These are phyloP conservation scores for Triplophysa rosa DNA, from an alignment of 2,113 vertebrate species.

Conservation along the genomic window DNA sequence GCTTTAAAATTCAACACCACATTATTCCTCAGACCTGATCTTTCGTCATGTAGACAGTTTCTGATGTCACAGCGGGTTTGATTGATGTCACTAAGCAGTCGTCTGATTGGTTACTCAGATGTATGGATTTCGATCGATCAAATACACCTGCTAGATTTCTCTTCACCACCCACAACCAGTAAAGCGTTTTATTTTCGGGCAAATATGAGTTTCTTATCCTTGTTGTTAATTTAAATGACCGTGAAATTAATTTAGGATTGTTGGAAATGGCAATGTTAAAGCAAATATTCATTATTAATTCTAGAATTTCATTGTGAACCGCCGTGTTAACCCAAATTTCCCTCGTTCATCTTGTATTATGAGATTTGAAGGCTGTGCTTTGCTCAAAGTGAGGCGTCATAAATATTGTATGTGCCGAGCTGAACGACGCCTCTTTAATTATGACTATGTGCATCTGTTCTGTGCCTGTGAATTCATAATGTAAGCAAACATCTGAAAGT, in stretches of 20 bases:
- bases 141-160: no score
- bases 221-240: no score
- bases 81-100: not conserved
- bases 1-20: no score
- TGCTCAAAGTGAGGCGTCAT: not conserved
- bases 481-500: not conserved
- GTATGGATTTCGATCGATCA: not conserved
- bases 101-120: not conserved
- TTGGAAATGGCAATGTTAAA: no score
- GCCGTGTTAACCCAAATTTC: not conserved
- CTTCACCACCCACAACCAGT: no score
- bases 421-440: not conserved
- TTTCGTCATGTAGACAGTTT: no score
- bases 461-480: not conserved
- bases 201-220: no score
- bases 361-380: not conserved
- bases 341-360: not conserved
- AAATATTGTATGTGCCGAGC: not conserved
- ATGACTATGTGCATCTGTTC: constrained; percentile 2
- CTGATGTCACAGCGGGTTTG: no score
- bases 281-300: no score
- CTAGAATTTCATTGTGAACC: not conserved
- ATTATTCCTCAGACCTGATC: no score
- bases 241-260: no score
- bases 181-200: no score